Conservation (phyloP, 2,888 invertebrate genomes). For the Tiphia femorata region DNA sequence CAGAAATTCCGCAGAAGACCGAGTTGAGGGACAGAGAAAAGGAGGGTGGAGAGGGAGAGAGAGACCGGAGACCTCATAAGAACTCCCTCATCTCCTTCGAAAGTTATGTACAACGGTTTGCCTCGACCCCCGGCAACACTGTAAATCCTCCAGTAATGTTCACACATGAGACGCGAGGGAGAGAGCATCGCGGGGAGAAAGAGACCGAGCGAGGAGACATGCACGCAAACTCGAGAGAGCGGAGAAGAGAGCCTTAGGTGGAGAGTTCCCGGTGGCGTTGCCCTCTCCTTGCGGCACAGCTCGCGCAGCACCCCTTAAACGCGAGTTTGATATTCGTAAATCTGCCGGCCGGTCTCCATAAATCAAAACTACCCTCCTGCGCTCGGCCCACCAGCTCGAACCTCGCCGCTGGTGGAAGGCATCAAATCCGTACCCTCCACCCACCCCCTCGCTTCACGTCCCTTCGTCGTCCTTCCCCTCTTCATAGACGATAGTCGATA, state of each 20-base stretch:
- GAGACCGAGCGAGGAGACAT: too few species aligned
- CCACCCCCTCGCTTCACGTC: too few species aligned
- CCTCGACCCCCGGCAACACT: constrained; percentile 35
- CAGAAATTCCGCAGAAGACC: constrained; percentile 24
- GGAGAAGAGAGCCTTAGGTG: too few species aligned
- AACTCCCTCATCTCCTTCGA: constrained; percentile 28
- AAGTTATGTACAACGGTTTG: constrained; percentile 44
- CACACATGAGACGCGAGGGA: constrained; percentile 41
- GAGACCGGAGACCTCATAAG: constrained; percentile 12
- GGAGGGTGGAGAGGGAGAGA: too few species aligned
- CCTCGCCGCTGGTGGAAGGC: constrained; percentile 30
- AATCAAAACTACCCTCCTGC: constrained; percentile 64
- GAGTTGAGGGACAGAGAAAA: too few species aligned
- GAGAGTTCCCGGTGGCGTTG: constrained; percentile 27
- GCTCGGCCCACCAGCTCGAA: constrained; percentile 22
- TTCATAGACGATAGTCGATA: too few species aligned
- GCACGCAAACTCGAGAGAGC: too few species aligned
- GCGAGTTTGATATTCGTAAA: constrained; percentile 68
- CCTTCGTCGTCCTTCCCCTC: too few species aligned
- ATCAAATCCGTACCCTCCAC: too few species aligned
- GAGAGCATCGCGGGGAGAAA: constrained; percentile 9
- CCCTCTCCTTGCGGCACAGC: too few species aligned
- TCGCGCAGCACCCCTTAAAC: constrained; percentile 59
- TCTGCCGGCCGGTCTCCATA: constrained; percentile 65
- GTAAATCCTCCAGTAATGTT: constrained; percentile 50